Base-by-base conservation (phyloP, 53 echinoderm and acorn worm genomes). In the Arbacia lixula region DNA sequence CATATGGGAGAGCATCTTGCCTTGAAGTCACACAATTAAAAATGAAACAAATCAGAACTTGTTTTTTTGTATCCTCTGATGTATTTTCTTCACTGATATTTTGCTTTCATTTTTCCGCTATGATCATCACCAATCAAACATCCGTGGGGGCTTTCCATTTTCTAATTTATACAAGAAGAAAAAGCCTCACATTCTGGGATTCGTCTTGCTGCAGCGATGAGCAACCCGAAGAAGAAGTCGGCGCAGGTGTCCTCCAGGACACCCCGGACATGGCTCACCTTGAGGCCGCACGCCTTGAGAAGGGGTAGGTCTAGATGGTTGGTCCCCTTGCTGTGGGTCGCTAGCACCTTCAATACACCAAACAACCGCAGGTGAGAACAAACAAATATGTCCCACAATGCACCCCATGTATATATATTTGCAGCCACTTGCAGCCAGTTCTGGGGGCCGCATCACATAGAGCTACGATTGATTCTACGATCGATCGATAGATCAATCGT, bases 141-240 rank as follows among this genome's bases (percentile, higher is more conserved):
- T n/a, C n/a, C n/a, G n/a, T n/a, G n/a, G n/a, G n/a, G n/a, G n/a
- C n/a, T n/a, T n/a, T n/a, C n/a, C n/a, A n/a, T n/a, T n/a, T n/a
- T n/a, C n/a, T n/a, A n/a, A n/a, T n/a, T n/a, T n/a, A n/a, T n/a
- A n/a, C n/a, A n/a, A n/a, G n/a, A n/a, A n/a, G n/a, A n/a, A n/a
- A n/a, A n/a, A n/a, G n/a, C 20, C 89, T 85, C 49, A 90, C 90
- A 71, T 34, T 86, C 38, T 12, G 62, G 69, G 10, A 90, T 5
- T 68, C 64, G 57, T 60, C 90, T 41, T 11, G 90, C 90, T 19
- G 90, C 66, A 21, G 90, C 86, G 6, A 90, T 42, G 11, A 90
- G 60, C 16, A 90, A 54, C 28, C 71, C 71, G 40, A 90, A 66
- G 0, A 76, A 64, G 28, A 80, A 61, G 52, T 90, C 90, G 6